Evolutionary conservation across 2,888 invertebrate species (phyloP).

Genomic region (Morpho helenor): DNA sequence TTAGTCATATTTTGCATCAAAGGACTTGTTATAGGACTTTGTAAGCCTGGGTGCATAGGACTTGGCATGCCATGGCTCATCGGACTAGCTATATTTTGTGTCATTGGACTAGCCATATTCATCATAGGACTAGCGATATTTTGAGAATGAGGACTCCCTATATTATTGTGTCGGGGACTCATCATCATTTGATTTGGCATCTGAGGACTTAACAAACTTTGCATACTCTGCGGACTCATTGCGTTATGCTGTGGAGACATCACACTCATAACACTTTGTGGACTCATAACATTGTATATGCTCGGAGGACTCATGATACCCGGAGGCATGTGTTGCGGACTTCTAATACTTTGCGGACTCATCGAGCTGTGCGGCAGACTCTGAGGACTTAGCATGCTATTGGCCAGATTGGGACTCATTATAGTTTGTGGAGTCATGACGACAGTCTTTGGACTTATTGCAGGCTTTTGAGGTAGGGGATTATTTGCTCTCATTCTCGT

Average conservation of each 20-base stretch:
- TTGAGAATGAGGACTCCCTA: constrained; percentile 47
- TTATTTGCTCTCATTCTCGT: constrained; percentile 56
- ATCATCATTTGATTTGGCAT: constrained; percentile 70
- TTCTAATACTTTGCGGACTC: constrained; percentile 71
- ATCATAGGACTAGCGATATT: constrained; percentile 62
- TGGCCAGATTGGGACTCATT: constrained; percentile 62
- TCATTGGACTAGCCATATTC: constrained; percentile 63
- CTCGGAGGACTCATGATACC: constrained; percentile 69
- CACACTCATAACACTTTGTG: constrained; percentile 72
- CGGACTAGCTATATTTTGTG: constrained; percentile 68
- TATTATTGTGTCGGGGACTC: constrained; percentile 64
- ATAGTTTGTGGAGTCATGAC: constrained; percentile 62
- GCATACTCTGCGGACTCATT: constrained; percentile 73
- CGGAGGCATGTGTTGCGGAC: constrained; percentile 58
- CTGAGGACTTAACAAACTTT: constrained; percentile 68
- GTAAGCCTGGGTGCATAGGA: constrained; percentile 63
- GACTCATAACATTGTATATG: constrained; percentile 69
- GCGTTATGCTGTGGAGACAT: constrained; percentile 72
- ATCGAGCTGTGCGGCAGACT: constrained; percentile 68
- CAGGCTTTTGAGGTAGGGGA: constrained; percentile 57
- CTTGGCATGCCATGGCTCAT: constrained; percentile 67
- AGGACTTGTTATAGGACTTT: constrained; percentile 47
- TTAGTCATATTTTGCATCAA: constrained; percentile 68
- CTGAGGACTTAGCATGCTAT: constrained; percentile 69
- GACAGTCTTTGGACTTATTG: constrained; percentile 58